A percentile compares a stretch with the other conserved stretches of the same genome.
phyloP scores from a whole-genome alignment of 2,797 vertebrate genomes.

The Rhinophrynus dorsalis region DNA sequence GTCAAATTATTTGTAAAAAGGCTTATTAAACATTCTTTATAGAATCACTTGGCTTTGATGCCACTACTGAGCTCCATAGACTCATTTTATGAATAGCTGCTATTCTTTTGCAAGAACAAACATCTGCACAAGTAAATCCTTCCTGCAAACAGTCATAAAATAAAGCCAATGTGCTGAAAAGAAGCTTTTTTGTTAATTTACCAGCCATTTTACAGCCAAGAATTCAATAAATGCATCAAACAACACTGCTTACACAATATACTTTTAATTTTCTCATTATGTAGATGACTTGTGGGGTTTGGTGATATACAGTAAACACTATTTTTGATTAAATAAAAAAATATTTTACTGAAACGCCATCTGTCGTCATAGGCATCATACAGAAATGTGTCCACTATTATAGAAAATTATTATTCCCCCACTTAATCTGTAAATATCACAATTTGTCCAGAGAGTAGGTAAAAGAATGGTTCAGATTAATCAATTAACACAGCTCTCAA shows the following conservation, averaged over 20 bases:
- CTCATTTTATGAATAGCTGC: constrained; percentile 21
- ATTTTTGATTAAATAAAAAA: constrained; percentile 20
- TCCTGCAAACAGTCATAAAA: constrained; percentile 23
- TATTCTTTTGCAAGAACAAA: constrained; percentile 31
- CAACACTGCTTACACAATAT: constrained; percentile 38
- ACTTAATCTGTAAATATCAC: background rate
- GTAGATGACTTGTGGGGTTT: constrained; percentile 24
- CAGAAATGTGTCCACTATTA: background rate
- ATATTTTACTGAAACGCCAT: background rate
- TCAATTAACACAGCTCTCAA: background rate
- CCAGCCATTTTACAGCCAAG: constrained; percentile 34
- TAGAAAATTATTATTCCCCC: background rate
- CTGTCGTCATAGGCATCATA: background rate
- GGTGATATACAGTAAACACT: constrained; percentile 29
- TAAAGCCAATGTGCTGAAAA: constrained; percentile 40
- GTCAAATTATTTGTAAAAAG: constrained; percentile 5
- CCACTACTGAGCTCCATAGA: constrained; percentile 18
- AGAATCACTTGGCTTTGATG: constrained; percentile 17
- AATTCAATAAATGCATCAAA: constrained; percentile 32
- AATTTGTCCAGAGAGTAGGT: background rate
- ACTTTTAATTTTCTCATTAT: constrained; percentile 40
- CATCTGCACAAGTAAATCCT: constrained; percentile 38
- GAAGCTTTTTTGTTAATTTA: constrained; percentile 32
- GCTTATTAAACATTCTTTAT: constrained; percentile 4
- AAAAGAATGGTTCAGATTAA: background rate